Evolutionary conservation across 1,140 invertebrate species (phyloP), one percentile per base, ranked within the genome.

Genomic region (Camponotus floridanus): DNA sequence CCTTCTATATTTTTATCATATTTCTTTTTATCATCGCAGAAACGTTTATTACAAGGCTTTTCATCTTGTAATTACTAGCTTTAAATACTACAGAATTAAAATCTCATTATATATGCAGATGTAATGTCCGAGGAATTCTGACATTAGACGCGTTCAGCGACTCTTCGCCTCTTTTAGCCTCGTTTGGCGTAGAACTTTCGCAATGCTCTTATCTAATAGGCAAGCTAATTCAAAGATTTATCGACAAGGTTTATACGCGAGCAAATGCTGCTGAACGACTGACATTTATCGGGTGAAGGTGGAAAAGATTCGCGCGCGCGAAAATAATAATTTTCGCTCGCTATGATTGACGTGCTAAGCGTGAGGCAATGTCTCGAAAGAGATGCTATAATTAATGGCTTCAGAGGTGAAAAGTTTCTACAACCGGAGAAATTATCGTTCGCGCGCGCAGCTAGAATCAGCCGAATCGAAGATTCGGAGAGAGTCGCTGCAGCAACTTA

Each of bases 281-380:
- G 89, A 85, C 89, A 90, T 90, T 90, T 90, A 89, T 85, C 86
- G 39, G 74, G 65, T 45, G 68, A 86, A 86, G 67, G 85, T 86
- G 57, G 79, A 89, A 71, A 62, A 79, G 76, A 74, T 51, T 55
- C 48, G 71, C 48, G 48, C 64, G 26, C 45, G 42, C 26, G 48
- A 86, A 18, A 51, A 51, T 51, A 51, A 76, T 83, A 85, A 88
- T 81, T 62, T 55, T 48, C 65, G 73, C 48, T 51, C 36, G 36
- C 45, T 26, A 51, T 73, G 55, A 36, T 62, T 55, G 61, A 67
- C 68, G 73, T 42, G 86, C 45, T 31, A 45, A 83, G 51, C 57
- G 8, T 70, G 55, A 61, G 36, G 71, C 78, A 85, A 89, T 78
- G 76, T 89, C 79, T 51, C 48, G 48, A 51, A 88, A 89, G 71